Evolutionary conservation across 2,113 vertebrate species (phyloP).

Genomic region (Suricata suricatta): DNA sequence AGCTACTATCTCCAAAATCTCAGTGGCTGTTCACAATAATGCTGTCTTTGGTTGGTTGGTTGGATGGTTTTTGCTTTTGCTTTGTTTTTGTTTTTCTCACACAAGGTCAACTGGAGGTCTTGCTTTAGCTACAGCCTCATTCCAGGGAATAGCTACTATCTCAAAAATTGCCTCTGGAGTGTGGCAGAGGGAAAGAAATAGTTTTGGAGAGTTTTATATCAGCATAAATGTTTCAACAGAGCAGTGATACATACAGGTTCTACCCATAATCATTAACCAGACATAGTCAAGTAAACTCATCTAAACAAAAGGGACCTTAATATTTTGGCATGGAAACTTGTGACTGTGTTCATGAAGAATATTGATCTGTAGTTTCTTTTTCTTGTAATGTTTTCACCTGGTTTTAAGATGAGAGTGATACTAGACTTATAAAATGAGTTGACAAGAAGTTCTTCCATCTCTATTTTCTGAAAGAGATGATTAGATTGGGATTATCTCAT

Average conservation of each 20-base stretch:
- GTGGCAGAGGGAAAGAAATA: background rate
- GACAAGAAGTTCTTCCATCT: background rate
- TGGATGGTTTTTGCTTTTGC: background rate
- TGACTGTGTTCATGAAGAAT: background rate
- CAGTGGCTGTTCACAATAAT: background rate
- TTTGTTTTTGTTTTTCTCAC: background rate
- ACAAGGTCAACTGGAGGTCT: background rate
- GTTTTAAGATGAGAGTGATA: background rate
- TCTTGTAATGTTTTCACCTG: background rate
- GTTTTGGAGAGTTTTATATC: background rate
- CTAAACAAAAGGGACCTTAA: background rate
- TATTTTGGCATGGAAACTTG: background rate
- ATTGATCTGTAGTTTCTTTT: background rate
- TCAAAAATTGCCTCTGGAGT: constrained; percentile 1
- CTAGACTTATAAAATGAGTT: background rate
- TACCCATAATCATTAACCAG: background rate
- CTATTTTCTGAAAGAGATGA: background rate
- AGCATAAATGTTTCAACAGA: background rate
- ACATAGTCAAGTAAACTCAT: background rate
- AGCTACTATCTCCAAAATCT: background rate
- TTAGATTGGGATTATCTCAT: background rate
- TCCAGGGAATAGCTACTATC: background rate
- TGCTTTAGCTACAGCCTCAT: background rate
- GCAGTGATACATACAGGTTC: background rate
- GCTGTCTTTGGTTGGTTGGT: background rate